Conservation (phyloP, 2,113 vertebrate genomes). For the Chionis minor region DNA sequence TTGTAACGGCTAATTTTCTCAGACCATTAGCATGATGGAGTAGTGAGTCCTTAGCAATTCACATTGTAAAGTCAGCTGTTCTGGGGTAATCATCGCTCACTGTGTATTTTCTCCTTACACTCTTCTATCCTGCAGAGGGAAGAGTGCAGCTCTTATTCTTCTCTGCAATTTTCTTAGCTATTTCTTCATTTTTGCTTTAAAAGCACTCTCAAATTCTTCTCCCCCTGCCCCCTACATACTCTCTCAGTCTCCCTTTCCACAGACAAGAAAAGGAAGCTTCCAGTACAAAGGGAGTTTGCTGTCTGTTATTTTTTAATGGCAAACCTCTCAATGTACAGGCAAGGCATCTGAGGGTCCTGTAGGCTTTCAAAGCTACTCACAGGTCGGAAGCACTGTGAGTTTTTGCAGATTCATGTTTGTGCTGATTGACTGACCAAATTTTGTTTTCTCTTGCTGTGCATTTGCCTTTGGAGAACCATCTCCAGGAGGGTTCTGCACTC, state of each 20-base stretch:
- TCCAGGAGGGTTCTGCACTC: not conserved
- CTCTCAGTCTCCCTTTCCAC: not conserved
- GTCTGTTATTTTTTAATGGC: not conserved
- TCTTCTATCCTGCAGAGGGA: not conserved
- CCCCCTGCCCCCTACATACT: not conserved
- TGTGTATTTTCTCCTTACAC: not conserved
- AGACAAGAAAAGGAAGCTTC: not conserved
- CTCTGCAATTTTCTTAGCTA: not conserved
- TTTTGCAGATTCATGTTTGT: not conserved
- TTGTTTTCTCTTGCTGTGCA: not conserved
- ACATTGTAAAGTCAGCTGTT: not conserved
- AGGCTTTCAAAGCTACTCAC: not conserved
- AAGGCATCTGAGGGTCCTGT: not conserved
- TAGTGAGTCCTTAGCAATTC: not conserved
- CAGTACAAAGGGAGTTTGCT: not conserved
- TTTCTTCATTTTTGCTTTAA: not conserved
- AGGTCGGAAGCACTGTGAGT: not conserved
- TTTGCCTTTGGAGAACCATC: not conserved
- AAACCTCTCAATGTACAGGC: not conserved
- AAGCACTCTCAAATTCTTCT: not conserved
- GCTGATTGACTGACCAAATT: not conserved
- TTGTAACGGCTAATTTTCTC: not conserved
- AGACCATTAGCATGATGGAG: not conserved
- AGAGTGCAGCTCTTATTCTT: not conserved
- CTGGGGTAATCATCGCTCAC: not conserved